phyloP scores from a whole-genome alignment of 2,888 invertebrate species.

The Pandemis corylana region DNA sequence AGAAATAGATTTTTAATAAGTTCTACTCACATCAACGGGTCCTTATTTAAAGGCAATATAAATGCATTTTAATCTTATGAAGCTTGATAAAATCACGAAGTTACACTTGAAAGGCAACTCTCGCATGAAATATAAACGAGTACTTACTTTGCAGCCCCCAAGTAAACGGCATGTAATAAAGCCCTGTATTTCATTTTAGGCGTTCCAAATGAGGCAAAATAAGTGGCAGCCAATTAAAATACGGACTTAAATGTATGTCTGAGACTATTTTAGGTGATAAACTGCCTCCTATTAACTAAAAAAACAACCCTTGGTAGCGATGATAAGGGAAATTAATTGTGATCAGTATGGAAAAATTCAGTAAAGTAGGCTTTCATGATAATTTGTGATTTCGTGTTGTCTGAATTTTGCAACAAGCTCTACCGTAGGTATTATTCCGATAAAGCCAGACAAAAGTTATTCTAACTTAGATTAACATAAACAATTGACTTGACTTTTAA shows the following conservation, averaged over 20 bases:
- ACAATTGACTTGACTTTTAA: too few species aligned
- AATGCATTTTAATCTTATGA: too few species aligned
- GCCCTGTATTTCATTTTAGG: conserved; percentile 26
- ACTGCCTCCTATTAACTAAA: conserved; percentile 20
- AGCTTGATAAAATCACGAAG: too few species aligned
- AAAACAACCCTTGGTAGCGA: conserved; percentile 27
- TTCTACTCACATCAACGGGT: too few species aligned
- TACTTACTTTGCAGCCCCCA: neutral
- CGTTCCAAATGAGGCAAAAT: conserved; percentile 31
- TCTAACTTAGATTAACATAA: too few species aligned
- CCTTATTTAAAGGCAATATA: too few species aligned
- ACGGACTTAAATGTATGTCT: conserved; percentile 38
- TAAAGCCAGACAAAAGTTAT: too few species aligned
- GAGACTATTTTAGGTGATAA: conserved; percentile 27
- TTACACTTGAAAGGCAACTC: conserved; percentile 6
- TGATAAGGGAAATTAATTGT: conserved; percentile 22
- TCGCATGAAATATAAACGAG: conserved; percentile 22
- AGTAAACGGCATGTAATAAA: conserved; percentile 24
- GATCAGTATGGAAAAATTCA: conserved; percentile 7
- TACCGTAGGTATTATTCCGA: neutral
- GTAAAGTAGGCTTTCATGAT: conserved; percentile 2
- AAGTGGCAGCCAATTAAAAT: conserved; percentile 40
- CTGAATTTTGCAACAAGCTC: neutral
- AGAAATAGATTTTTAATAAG: too few species aligned
- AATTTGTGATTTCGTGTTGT: neutral